Percentiles rank a stretch among this genome's conserved stretches.
Conservation (phyloP, 2,888 invertebrate genomes). For the Charanyca ferruginea region DNA sequence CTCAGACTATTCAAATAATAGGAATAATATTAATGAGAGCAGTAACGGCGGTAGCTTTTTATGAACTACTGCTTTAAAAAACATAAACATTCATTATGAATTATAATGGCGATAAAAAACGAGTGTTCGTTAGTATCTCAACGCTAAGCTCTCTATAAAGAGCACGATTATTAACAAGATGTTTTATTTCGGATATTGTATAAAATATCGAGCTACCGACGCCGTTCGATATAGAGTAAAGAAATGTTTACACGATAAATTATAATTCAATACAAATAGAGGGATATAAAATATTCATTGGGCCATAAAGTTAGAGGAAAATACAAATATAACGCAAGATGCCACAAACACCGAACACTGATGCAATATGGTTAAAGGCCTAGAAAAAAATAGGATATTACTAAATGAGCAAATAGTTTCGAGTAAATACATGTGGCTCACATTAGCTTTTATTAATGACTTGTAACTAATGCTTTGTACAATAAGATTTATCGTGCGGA, state of each 20-base stretch:
- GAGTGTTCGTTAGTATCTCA: slow-evolving; percentile 54
- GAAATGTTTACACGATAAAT: slow-evolving; percentile 86
- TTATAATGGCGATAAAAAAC: slow-evolving; percentile 57
- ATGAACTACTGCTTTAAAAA: slow-evolving; percentile 36
- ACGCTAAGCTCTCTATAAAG: slow-evolving; percentile 58
- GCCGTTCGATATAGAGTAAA: slow-evolving; percentile 38
- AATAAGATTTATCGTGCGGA: slow-evolving; percentile 52
- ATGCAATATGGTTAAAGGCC: slow-evolving; percentile 3
- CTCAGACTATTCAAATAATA: slow-evolving; percentile 11
- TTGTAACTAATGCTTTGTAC: slow-evolving; percentile 56
- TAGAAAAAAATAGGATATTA: slow-evolving; percentile 19
- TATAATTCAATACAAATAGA: slow-evolving; percentile 86
- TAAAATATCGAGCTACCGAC: slow-evolving; percentile 50
- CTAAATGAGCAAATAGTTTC: slow-evolving; percentile 40
- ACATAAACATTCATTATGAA: slow-evolving; percentile 46
- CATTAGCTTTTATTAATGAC: slow-evolving; percentile 56
- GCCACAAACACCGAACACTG: not conserved
- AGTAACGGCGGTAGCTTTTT: slow-evolving; percentile 19
- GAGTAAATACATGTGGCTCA: slow-evolving; percentile 62
- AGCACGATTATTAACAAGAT: slow-evolving; percentile 53
- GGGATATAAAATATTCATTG: slow-evolving; percentile 86
- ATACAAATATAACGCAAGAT: slow-evolving; percentile 69
- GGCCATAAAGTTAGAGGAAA: slow-evolving; percentile 79
- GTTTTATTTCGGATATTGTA: slow-evolving; percentile 58
- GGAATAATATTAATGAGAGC: slow-evolving; percentile 24